A percentile compares a stretch with the other conserved stretches of the same genome.
These are phyloP conservation scores for Caenorhabditis plicata DNA, from an alignment of 2,888 invertebrate species.

Conservation along the genomic window DNA sequence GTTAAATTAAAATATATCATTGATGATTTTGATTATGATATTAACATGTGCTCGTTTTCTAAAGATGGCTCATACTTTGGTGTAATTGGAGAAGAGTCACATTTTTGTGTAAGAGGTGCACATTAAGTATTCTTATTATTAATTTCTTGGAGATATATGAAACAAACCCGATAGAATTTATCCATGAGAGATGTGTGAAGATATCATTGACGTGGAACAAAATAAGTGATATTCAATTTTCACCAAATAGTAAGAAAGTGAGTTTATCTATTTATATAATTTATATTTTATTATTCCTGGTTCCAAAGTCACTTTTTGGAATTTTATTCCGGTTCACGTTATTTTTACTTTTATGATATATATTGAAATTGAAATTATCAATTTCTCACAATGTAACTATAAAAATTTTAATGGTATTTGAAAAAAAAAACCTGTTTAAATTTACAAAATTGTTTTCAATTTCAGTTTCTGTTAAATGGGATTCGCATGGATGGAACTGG, in stretches of 20 bases:
- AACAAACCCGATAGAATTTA: constrained; percentile 1
- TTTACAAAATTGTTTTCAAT: neutral
- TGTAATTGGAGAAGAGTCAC: constrained; percentile 1
- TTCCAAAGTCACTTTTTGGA: too few relatives aligned
- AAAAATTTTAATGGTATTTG: too few relatives aligned
- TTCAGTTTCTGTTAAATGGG: constrained; percentile 4
- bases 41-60: constrained; percentile 1
- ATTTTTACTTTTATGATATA: too few relatives aligned
- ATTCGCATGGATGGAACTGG: neutral
- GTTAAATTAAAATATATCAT: neutral
- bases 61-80: neutral
- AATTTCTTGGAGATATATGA: neutral
- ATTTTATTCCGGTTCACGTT: too few relatives aligned
- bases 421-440: neutral
- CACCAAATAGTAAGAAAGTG: constrained; percentile 3
- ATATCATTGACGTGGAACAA: neutral
- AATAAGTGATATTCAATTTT: constrained; percentile 1
- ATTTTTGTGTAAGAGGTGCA: constrained; percentile 2
- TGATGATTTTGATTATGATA: constrained; percentile 6
- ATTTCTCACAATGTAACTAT: too few relatives aligned
- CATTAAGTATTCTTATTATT: neutral
- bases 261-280: too few relatives aligned
- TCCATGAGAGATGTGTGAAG: constrained; percentile 5
- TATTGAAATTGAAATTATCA: too few relatives aligned
- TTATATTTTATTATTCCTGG: too few relatives aligned